Conservation (phyloP, 2,113 vertebrate genomes). For the Xenopus tropicalis region DNA sequence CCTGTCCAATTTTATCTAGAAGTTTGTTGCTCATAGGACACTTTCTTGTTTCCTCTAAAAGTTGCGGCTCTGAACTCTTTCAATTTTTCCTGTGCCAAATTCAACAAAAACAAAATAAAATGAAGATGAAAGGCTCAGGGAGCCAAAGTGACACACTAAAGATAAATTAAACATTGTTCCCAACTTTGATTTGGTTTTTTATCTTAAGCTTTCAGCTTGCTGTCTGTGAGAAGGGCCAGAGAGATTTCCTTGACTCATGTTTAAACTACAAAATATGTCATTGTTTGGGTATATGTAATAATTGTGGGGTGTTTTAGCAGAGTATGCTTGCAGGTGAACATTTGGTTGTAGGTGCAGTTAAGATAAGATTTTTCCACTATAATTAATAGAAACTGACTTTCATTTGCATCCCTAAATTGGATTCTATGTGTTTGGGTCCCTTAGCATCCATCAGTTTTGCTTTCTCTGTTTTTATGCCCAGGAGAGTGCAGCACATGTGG, state of each 20-base stretch:
- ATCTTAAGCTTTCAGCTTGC: slow-evolving; percentile 18
- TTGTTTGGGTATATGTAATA: slow-evolving; percentile 20
- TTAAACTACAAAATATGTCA: slow-evolving; percentile 8
- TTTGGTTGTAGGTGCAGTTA: background rate
- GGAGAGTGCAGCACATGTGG: no score
- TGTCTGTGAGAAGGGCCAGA: slow-evolving; percentile 20
- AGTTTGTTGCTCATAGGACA: slow-evolving; percentile 23
- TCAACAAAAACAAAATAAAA: slow-evolving; percentile 32
- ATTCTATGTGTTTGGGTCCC: no score
- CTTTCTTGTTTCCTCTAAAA: slow-evolving; percentile 43
- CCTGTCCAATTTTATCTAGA: slow-evolving; percentile 12
- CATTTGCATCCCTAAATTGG: no score
- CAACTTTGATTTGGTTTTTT: slow-evolving; percentile 21
- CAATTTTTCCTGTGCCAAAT: slow-evolving; percentile 38
- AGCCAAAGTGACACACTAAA: slow-evolving; percentile 21
- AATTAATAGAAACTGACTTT: no score
- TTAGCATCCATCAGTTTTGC: no score
- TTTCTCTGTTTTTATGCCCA: no score
- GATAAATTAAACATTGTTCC: slow-evolving; percentile 30
- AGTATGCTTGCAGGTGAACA: background rate
- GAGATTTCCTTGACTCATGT: slow-evolving; percentile 30
- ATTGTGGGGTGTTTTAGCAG: slow-evolving; percentile 16
- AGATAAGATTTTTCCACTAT: no score
- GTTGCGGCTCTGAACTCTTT: slow-evolving; percentile 15
- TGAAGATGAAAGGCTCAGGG: slow-evolving; percentile 24